phyloP scores from a whole-genome alignment of 2,113 vertebrate genomes.

The Setophaga coronata region DNA sequence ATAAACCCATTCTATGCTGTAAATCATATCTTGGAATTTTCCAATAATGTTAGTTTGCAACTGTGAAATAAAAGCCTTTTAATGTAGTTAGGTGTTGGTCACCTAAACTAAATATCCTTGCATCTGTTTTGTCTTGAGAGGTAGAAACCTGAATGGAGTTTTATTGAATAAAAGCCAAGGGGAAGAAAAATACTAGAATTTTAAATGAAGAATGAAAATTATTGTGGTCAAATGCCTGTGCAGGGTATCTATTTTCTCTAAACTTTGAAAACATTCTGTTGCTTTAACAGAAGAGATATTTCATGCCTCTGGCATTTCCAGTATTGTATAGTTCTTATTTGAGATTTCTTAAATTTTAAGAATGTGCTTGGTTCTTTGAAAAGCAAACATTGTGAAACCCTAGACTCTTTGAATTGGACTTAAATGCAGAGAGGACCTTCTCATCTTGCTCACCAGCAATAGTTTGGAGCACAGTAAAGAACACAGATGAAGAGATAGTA shows the following conservation, averaged over 20 bases:
- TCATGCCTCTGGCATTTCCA: neutral
- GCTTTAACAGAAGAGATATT: neutral
- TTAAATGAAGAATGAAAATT: neutral
- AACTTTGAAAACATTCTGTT: neutral
- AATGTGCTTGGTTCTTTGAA: neutral
- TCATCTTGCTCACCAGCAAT: neutral
- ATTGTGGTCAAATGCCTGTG: neutral
- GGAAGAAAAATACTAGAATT: neutral
- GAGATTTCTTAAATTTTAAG: conserved; percentile 6
- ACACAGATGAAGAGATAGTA: neutral
- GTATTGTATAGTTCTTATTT: neutral
- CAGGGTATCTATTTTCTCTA: neutral
- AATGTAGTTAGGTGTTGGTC: neutral
- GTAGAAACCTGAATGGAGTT: neutral
- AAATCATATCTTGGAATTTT: neutral
- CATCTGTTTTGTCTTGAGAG: neutral
- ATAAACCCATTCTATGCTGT: neutral
- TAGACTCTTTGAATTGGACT: neutral
- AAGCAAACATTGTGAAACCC: neutral
- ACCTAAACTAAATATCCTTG: neutral
- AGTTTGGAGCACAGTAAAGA: neutral
- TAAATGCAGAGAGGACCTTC: neutral
- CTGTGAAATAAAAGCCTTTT: neutral
- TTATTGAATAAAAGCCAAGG: neutral
- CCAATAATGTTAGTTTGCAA: neutral